Evolutionary conservation across 2,113 vertebrate genomes (phyloP).

Genomic region (Thermophis baileyi): DNA sequence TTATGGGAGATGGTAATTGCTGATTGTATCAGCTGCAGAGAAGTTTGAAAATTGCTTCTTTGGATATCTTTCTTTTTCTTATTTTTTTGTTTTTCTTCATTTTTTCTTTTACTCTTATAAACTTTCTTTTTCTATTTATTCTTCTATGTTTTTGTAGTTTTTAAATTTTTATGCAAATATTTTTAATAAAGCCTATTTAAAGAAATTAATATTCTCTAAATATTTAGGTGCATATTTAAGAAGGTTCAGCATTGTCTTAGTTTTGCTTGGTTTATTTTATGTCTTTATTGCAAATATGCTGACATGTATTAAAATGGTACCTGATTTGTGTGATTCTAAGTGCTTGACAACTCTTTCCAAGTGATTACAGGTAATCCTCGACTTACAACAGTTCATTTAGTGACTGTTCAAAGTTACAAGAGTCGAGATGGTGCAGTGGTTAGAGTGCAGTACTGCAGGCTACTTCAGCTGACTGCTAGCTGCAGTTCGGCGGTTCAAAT

Average conservation of each 20-base stretch:
- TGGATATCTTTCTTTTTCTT: background rate
- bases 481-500: too few relatives aligned
- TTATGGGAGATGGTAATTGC: background rate
- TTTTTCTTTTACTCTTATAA: background rate
- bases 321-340: background rate
- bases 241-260: background rate
- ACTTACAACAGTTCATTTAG: too few relatives aligned
- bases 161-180: background rate
- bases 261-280: background rate
- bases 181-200: background rate
- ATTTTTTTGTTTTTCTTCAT: background rate
- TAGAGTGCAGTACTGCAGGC: too few relatives aligned
- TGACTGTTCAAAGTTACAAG: too few relatives aligned
- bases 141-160: background rate
- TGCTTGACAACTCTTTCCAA: constrained; percentile 7
- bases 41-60: background rate
- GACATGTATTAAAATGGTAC: background rate
- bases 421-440: too few relatives aligned
- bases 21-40: background rate
- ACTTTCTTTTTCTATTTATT: background rate
- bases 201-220: background rate
- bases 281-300: background rate
- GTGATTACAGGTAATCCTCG: background rate
- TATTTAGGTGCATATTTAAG: background rate
- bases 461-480: too few relatives aligned